These are phyloP conservation scores for Psephotus haematonotus DNA, from an alignment of 2,113 vertebrate species.

Conservation along the genomic window DNA sequence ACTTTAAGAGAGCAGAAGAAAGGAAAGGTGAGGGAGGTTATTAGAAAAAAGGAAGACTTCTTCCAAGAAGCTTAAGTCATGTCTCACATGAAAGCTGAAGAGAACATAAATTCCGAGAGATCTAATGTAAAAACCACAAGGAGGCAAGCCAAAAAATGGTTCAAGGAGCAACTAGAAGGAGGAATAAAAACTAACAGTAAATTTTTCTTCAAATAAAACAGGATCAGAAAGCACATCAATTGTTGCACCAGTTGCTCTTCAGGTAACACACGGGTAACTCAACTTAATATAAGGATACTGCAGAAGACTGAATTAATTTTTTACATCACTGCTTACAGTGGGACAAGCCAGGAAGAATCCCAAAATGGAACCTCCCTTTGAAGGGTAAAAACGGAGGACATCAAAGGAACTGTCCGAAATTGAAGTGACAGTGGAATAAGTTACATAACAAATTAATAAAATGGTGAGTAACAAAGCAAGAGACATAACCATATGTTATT, in stretches of 20 bases:
- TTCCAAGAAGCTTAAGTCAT: background rate
- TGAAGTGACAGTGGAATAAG: background rate
- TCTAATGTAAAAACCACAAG: background rate
- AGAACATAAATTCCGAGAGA: background rate
- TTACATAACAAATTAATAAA: background rate
- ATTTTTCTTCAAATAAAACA: background rate
- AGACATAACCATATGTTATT: background rate
- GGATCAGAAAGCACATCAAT: background rate
- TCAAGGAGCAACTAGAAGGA: background rate
- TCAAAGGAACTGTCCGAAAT: background rate
- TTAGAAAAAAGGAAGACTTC: background rate
- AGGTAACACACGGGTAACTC: background rate
- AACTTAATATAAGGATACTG: background rate
- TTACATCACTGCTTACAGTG: background rate
- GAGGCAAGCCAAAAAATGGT: background rate
- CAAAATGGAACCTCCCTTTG: background rate
- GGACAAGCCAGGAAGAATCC: background rate
- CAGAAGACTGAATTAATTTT: background rate
- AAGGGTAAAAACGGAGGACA: background rate
- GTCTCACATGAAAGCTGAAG: background rate
- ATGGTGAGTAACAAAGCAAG: background rate
- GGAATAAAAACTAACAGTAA: background rate
- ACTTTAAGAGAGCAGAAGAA: background rate
- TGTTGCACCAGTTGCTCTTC: background rate
- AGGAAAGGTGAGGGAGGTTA: background rate